Evolutionary conservation across 2,113 vertebrate genomes (phyloP).

Genomic region (Telmatochromis sp.): DNA sequence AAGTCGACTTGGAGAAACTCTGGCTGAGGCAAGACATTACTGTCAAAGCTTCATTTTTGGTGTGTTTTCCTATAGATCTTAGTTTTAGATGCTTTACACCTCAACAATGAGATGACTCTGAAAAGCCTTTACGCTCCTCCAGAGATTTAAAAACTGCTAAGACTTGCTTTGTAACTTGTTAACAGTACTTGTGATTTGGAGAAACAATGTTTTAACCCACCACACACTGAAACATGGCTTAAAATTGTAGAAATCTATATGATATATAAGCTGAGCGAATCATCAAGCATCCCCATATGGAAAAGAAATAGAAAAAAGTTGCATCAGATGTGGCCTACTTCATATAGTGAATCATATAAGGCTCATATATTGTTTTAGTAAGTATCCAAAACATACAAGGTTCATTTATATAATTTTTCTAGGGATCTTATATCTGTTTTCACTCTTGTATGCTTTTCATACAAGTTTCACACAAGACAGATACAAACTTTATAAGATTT

Average conservation of each 20-base stretch:
- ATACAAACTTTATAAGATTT: neutral
- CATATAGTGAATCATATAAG: neutral
- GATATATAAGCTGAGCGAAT: neutral
- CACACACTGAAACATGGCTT: neutral
- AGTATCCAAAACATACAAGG: neutral
- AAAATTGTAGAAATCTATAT: neutral
- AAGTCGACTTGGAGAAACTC: neutral
- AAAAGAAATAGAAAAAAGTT: neutral
- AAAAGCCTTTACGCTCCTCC: neutral
- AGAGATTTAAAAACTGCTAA: neutral
- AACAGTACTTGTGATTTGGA: neutral
- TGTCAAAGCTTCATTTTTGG: neutral
- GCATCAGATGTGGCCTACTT: neutral
- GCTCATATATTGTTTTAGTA: neutral
- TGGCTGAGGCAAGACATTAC: neutral
- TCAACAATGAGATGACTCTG: neutral
- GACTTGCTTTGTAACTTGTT: neutral
- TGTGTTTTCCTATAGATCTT: neutral
- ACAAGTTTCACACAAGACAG: neutral
- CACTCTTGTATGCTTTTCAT: fast-evolving
- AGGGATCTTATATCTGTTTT: neutral
- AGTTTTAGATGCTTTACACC: neutral
- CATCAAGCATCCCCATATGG: neutral
- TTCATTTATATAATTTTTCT: neutral
- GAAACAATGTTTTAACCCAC: neutral